These are phyloP conservation scores for Drosophila paranaensis DNA, from an alignment of 2,888 invertebrate species.

Conservation along the genomic window DNA sequence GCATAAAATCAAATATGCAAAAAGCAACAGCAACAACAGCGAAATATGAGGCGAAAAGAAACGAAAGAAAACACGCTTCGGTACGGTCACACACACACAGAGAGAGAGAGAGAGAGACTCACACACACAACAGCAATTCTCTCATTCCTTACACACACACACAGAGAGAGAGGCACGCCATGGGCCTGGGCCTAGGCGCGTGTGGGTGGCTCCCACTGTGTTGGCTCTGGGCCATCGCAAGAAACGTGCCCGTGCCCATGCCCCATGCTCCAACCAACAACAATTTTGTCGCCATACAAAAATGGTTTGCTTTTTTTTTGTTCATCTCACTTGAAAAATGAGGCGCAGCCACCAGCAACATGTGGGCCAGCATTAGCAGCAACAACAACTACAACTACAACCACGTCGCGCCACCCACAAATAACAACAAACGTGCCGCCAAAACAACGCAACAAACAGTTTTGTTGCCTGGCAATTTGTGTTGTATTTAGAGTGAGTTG, in stretches of 20 bases:
- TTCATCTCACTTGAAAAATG: conserved; percentile 46
- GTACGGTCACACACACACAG: conserved; percentile 29
- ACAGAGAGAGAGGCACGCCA: not conserved
- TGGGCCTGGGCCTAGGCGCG: conserved; percentile 38
- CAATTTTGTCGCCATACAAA: conserved; percentile 59
- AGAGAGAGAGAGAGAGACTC: too few species aligned
- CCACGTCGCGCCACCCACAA: conserved; percentile 46
- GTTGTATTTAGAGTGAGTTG: conserved; percentile 45
- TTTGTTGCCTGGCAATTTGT: conserved; percentile 49
- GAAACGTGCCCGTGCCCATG: conserved; percentile 53
- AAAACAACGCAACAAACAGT: conserved; percentile 40
- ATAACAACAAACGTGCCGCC: conserved; percentile 67
- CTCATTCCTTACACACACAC: conserved; percentile 33
- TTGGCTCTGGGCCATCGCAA: conserved; percentile 73
- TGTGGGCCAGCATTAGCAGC: conserved; percentile 44
- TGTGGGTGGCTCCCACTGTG: conserved; percentile 50
- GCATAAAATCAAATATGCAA: conserved; percentile 78
- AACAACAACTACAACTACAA: not conserved
- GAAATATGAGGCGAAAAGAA: conserved; percentile 73
- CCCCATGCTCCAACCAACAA: conserved; percentile 35
- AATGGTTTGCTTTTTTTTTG: conserved; percentile 17
- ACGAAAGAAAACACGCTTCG: conserved; percentile 58
- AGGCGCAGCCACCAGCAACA: conserved; percentile 56
- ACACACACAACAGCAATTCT: conserved; percentile 24
- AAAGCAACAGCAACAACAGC: conserved; percentile 38